Conservation (phyloP, 2,797 vertebrate species). For the Helicolenus hilgendorfi region DNA sequence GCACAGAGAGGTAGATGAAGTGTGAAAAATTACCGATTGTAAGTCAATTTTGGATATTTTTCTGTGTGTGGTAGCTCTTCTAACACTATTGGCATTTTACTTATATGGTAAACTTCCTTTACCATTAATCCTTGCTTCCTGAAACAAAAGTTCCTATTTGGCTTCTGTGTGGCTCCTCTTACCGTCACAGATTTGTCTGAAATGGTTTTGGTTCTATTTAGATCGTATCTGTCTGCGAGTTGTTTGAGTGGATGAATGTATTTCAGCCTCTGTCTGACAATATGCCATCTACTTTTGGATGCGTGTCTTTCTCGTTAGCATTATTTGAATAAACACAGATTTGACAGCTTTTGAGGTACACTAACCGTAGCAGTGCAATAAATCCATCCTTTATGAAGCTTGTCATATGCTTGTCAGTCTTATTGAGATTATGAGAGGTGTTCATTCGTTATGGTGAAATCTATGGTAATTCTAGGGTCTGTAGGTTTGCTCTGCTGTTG, state of each 20-base stretch:
- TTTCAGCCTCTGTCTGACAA: background rate
- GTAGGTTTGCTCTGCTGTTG: conserved; percentile 4
- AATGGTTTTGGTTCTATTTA: background rate
- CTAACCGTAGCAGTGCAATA: background rate
- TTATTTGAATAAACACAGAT: background rate
- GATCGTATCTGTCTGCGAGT: background rate
- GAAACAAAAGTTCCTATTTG: background rate
- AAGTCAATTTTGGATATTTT: background rate
- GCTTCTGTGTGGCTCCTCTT: background rate
- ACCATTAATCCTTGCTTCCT: background rate
- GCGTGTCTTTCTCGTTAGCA: background rate
- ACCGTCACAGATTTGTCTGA: background rate
- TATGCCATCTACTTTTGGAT: background rate
- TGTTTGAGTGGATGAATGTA: background rate
- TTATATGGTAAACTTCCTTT: background rate
- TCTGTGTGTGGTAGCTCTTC: background rate
- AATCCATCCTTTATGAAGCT: conserved; percentile 6
- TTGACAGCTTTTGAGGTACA: background rate
- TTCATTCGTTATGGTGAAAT: conserved; percentile 5
- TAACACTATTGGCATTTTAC: background rate
- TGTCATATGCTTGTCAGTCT: conserved; percentile 16
- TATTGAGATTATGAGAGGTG: conserved; percentile 16
- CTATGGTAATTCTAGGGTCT: conserved; percentile 1
- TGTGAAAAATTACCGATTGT: background rate
- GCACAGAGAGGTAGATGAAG: background rate